A percentile compares a stretch with the other conserved stretches of the same genome.
phyloP scores from a whole-genome alignment of 2,113 vertebrate genomes.

The Gobio gobio region DNA sequence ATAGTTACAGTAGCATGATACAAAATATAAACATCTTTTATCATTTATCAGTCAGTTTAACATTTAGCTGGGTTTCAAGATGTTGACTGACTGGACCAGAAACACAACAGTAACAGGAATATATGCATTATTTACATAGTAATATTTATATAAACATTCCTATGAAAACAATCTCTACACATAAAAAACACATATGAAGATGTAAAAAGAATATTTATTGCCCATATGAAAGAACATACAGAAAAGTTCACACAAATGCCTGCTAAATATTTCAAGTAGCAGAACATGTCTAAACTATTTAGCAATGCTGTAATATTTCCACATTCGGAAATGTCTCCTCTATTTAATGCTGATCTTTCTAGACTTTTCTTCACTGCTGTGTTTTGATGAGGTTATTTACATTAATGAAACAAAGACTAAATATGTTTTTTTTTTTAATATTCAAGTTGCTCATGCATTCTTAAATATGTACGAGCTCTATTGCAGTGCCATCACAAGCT shows the following conservation, averaged over 20 bases:
- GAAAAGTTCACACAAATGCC: slow-evolving; percentile 67
- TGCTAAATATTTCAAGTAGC: slow-evolving; percentile 62
- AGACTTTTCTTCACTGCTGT: slow-evolving; percentile 60
- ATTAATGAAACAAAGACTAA: slow-evolving; percentile 63
- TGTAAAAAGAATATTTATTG: slow-evolving; percentile 77
- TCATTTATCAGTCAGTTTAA: neutral
- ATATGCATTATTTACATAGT: neutral
- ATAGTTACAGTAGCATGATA: neutral
- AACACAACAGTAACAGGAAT: neutral
- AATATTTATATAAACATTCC: neutral
- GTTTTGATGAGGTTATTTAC: slow-evolving; percentile 66
- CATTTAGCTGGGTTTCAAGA: neutral
- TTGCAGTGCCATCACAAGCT: slow-evolving; percentile 63
- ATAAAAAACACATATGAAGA: slow-evolving; percentile 15
- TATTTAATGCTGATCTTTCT: slow-evolving; percentile 53
- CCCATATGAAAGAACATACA: slow-evolving; percentile 77
- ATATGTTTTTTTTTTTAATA: slow-evolving; percentile 63
- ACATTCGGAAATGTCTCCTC: slow-evolving; percentile 48
- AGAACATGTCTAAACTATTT: slow-evolving; percentile 55
- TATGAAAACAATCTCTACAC: neutral
- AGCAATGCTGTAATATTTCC: slow-evolving; percentile 42
- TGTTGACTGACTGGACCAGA: neutral
- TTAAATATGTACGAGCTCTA: slow-evolving; percentile 65
- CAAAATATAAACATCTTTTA: too few relatives aligned
- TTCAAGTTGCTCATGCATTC: slow-evolving; percentile 71